A percentile compares a stretch with the other conserved stretches of the same genome.
Conservation (phyloP, 30 jellyfish, hydroid and myxozoan genomes). For the Chrysaora quinquecirrha region DNA sequence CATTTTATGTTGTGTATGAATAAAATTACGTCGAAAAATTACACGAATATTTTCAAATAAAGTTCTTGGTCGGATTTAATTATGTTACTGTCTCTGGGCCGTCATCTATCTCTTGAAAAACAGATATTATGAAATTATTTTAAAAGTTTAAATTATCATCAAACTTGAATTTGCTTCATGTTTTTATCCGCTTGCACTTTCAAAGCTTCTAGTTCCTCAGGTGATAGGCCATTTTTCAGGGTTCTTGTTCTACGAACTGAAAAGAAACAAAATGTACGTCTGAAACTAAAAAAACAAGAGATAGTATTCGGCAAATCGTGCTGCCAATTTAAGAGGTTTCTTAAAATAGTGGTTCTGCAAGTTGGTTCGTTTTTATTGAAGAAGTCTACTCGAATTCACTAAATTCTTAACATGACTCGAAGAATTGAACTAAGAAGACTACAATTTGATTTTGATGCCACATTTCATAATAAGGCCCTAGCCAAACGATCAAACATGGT, state of each 20-base stretch:
- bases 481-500: no score
- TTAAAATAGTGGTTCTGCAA: not conserved
- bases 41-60: not conserved
- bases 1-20: not conserved
- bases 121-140: no score
- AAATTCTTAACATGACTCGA: not conserved
- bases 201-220: constrained; percentile 91
- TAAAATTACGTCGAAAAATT: not conserved
- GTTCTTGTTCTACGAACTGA: constrained; percentile 97
- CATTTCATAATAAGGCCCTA: no score
- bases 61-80: no score
- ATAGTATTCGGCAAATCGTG: not conserved
- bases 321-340: not conserved
- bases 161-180: constrained; percentile 43
- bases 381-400: not conserved
- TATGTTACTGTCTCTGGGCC: not conserved
- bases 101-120: no score
- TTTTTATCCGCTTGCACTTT: constrained; percentile 77
- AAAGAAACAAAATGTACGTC: not conserved
- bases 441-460: no score
- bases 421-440: no score
- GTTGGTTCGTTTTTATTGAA: not conserved
- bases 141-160: not conserved
- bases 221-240: constrained; percentile 90
- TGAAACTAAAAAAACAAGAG: not conserved